These are phyloP conservation scores for Hecatera dysodea DNA, from an alignment of 2,888 invertebrate genomes.

Conservation along the genomic window DNA sequence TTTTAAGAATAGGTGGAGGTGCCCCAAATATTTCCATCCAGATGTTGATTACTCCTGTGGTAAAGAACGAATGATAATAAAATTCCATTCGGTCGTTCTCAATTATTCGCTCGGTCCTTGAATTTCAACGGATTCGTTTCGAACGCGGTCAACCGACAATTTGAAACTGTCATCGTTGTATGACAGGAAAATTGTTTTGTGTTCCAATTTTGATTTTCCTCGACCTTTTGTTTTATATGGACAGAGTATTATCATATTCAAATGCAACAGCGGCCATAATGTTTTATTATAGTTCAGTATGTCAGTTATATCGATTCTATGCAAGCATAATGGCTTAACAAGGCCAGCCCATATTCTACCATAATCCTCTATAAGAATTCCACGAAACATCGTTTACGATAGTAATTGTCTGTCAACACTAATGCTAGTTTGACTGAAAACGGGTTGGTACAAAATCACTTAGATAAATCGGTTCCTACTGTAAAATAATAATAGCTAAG, in stretches of 20 bases:
- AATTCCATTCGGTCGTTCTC: constrained; percentile 37
- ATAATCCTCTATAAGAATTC: constrained; percentile 1
- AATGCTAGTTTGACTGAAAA: background rate
- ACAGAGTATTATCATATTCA: background rate
- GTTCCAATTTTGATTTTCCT: constrained; percentile 23
- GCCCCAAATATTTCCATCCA: constrained; percentile 14
- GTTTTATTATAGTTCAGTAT: too few species aligned
- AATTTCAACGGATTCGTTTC: constrained; percentile 20
- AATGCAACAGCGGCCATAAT: background rate
- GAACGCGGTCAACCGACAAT: constrained; percentile 40
- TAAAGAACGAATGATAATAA: constrained; percentile 34
- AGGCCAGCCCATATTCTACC: constrained; percentile 10
- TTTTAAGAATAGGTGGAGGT: background rate
- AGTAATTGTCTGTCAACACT: constrained; percentile 3
- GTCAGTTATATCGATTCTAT: constrained; percentile 24
- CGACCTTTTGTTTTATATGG: background rate
- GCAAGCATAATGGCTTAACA: constrained; percentile 15
- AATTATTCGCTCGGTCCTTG: constrained; percentile 16
- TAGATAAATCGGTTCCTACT: background rate
- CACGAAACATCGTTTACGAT: background rate
- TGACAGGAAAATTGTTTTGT: constrained; percentile 39
- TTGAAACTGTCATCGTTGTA: constrained; percentile 40
- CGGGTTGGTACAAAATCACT: background rate
- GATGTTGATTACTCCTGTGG: constrained; percentile 24
- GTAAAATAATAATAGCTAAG: background rate